Evolutionary conservation across 2,888 invertebrate genomes (phyloP).

Genomic region (Nineta flava): DNA sequence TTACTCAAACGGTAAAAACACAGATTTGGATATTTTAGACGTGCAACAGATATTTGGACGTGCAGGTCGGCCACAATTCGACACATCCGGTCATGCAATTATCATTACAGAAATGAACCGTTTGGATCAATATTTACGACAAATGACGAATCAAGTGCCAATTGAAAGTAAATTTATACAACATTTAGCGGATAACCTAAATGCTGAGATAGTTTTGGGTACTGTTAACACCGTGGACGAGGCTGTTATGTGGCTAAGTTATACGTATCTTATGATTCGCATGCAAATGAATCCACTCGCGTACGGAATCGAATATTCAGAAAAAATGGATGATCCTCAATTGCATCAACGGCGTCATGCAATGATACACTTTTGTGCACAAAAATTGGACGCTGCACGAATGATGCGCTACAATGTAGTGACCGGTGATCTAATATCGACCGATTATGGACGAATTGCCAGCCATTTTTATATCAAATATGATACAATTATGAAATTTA

Average conservation of each 20-base stretch:
- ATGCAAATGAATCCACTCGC: constrained; percentile 81
- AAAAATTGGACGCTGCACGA: constrained; percentile 73
- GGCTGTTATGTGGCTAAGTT: constrained; percentile 94
- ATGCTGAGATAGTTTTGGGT: constrained; percentile 94
- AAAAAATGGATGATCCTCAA: constrained; percentile 47
- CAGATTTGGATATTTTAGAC: constrained; percentile 91
- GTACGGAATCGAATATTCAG: constrained; percentile 48
- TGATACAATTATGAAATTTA: constrained; percentile 86
- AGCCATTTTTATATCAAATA: constrained; percentile 96
- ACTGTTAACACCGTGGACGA: constrained; percentile 91
- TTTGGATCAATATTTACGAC: constrained; percentile 79
- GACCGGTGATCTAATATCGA: constrained; percentile 64
- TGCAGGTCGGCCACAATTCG: constrained; percentile 96
- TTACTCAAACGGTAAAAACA: constrained; percentile 88
- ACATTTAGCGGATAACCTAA: constrained; percentile 86
- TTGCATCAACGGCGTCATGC: constrained; percentile 62
- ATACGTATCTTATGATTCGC: constrained; percentile 88
- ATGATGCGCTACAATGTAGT: constrained; percentile 86
- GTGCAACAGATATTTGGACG: constrained; percentile 97
- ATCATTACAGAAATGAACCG: constrained; percentile 91
- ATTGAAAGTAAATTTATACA: constrained; percentile 95
- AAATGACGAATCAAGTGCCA: constrained; percentile 91
- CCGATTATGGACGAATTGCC: constrained; percentile 88
- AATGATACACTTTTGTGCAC: constrained; percentile 65
- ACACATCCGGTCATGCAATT: constrained; percentile 83